Base-by-base conservation (phyloP, 2,113 vertebrate species). In the Bos javanicus region DNA sequence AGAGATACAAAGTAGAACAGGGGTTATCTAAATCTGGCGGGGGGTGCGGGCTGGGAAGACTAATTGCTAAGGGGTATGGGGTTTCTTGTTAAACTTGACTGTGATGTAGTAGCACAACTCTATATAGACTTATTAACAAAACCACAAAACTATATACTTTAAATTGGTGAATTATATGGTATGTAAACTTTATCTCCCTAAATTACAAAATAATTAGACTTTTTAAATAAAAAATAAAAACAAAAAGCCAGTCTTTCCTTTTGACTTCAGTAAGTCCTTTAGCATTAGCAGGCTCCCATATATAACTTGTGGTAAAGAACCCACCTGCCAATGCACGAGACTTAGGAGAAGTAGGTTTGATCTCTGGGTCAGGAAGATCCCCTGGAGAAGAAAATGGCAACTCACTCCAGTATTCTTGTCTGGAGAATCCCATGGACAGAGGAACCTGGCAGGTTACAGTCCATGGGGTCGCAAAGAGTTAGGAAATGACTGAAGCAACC, bases 261-360 rank as follows among this genome's bases (percentile, higher is more conserved):
- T 43, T 59, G 48, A 95, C 28, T 91, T 91, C 26, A 91, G 50
- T 87, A 95, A 95, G 23, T 86, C 43, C 39, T 96, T 94, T 52
- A 87, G 59, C 33, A 89, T 50, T 10, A 74, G 76, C 59, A 92
- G 46, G 30, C 74, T 60, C 39, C 52, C 67, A 90, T 62, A 74
- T 43, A 89, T 64, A 43, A 74, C n/a, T 25, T 74, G 21, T 74
- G 36, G 6, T 43, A 74, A 74, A 74, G 36, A 74, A 74, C 21
- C 71, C 21, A 43, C 36, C 36, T 74, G 36, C 71, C 36, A 74
- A 12, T 74, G 71, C 36, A 74, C 1, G 11, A 74, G 64, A 71
- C 25, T n/a, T 36, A 36, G 23, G 36, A 43, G 71, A 43, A 8
- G 71, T 43, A 23, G 71, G 71, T 74, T 74, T 74, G 36, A 74